Percentiles rank a stretch among this genome's conserved stretches.
phyloP scores from a whole-genome alignment of 2,113 vertebrate genomes.

The Microtus pennsylvanicus region DNA sequence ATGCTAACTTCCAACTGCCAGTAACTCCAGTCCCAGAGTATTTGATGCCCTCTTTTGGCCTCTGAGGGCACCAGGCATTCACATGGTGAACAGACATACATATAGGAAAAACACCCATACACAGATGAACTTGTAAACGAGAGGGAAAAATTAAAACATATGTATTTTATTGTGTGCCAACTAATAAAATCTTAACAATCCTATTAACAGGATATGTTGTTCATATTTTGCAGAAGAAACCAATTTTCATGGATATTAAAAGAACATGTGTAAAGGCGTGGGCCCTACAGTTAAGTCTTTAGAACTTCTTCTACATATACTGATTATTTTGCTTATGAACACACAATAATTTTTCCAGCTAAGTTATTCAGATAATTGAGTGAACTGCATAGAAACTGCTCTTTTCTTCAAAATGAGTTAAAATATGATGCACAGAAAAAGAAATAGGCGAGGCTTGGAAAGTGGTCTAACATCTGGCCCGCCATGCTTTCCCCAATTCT shows the following conservation, averaged over 20 bases:
- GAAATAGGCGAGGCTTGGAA: slow-evolving; percentile 35
- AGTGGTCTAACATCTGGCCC: slow-evolving; percentile 53
- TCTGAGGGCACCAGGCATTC: background rate
- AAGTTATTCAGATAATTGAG: background rate
- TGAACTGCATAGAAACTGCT: background rate
- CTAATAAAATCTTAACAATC: slow-evolving; percentile 53
- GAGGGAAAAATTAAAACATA: slow-evolving; percentile 31
- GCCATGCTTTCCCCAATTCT: slow-evolving; percentile 32
- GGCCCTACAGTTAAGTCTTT: background rate
- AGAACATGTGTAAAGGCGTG: background rate
- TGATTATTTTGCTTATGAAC: background rate
- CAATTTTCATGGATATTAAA: slow-evolving; percentile 15
- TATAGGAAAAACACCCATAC: background rate
- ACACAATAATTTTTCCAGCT: background rate
- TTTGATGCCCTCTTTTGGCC: background rate
- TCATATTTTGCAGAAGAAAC: slow-evolving; percentile 10
- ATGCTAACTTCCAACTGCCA: background rate
- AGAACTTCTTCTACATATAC: background rate
- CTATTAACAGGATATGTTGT: slow-evolving; percentile 35
- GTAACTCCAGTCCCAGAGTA: background rate
- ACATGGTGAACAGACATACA: background rate
- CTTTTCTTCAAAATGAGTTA: slow-evolving; percentile 62
- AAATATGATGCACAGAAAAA: slow-evolving; percentile 51
- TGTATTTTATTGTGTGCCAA: slow-evolving; percentile 19
- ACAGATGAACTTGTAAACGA: background rate